Base-by-base conservation (phyloP, 2,797 vertebrate genomes). In the Pyrocephalus nanus region DNA sequence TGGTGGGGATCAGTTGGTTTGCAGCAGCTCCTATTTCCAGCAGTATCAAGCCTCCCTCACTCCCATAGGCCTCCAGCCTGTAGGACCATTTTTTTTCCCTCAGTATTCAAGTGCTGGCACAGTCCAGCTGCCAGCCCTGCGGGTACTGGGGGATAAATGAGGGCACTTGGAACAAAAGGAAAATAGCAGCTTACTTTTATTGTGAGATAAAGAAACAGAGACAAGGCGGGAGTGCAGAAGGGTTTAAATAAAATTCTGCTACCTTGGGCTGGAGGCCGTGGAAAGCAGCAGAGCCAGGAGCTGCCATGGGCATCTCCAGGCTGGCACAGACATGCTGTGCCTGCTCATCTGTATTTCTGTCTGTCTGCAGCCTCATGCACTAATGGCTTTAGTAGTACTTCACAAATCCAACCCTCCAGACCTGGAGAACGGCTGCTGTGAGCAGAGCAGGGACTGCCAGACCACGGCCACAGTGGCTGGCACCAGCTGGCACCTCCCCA, bases 1-100 rank as follows among this genome's bases (percentile, higher is more conserved):
- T 66, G 29, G 71, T 27, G 30, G 29, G 81, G 70, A 71, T 48
- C 43, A 45, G 22, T 11, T 32, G 54, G 50, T 55, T 55, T 66
- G 89, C 81, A 76, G 95, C 76, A 81, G 88, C 78, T 90, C 65
- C 2, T 60, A 34, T 79, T 91, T 93, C 58, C 80, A 79, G 85
- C 92, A 75, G 71, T 66, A 86, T 9, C 29, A 13, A 84, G 82
- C 82, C 76, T 53, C 77, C 43, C 76, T 90, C 84, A 10, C 65
- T 73, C 71, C 53, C 50, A 4, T 92, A 53, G 62, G 54, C 75
- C 86, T 75, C 32, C 40, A 76, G 73, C 92, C 77, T 78, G 83
- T 10, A 20, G 90, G 72, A 57, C 36, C 12, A 2, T 38, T 76
- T 88, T 79, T 84, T 84, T 62, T 7, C 74, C 90, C 65, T 67